These are phyloP conservation scores for Bujurquina vittata DNA, from an alignment of 2,113 vertebrate genomes.

Conservation along the genomic window DNA sequence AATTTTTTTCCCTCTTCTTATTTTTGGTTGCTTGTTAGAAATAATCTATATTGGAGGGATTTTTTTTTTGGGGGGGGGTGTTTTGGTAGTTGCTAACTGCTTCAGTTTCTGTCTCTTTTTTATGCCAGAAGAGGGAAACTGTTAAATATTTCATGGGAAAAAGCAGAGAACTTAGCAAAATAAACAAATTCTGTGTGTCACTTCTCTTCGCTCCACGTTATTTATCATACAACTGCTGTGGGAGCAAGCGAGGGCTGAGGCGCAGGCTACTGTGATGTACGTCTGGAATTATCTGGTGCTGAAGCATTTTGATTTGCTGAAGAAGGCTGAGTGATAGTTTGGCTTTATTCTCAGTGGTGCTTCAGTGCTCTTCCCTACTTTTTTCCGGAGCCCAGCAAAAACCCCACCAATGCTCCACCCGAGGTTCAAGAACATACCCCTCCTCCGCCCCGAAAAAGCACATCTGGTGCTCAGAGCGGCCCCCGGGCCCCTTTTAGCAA, in stretches of 20 bases:
- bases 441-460: constrained; percentile 45
- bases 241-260: accelerated
- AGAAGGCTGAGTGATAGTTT: neutral
- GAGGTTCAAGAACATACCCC: constrained; percentile 18
- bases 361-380: neutral
- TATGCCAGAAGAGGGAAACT: neutral
- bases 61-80: neutral
- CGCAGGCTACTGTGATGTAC: neutral
- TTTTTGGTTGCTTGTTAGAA: neutral
- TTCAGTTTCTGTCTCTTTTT: neutral
- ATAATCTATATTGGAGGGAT: neutral
- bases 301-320: neutral
- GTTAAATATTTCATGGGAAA: neutral
- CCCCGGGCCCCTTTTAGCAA: constrained; percentile 64
- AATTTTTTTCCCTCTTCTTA: neutral
- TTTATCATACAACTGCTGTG: neutral
- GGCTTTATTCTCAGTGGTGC: neutral
- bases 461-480: constrained; percentile 75
- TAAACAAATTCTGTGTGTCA: neutral
- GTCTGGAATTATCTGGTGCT: neutral
- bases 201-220: neutral
- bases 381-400: constrained; percentile 40
- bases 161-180: neutral
- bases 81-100: neutral
- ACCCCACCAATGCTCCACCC: neutral